Evolutionary conservation across 2,113 vertebrate species (phyloP), one percentile per base, ranked within the genome.

Genomic region (Silurus asotus): DNA sequence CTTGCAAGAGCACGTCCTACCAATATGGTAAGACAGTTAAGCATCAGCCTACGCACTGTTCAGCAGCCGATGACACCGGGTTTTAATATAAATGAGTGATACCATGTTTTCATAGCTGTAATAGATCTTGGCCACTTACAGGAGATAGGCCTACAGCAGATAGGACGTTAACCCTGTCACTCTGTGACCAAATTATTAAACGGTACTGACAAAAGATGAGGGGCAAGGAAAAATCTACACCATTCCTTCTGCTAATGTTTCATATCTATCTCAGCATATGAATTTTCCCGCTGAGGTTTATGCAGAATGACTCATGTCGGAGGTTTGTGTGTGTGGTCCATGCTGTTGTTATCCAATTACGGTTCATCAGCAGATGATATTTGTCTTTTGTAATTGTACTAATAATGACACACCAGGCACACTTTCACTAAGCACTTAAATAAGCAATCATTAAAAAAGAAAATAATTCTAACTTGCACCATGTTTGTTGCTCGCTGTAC

Each of bases 31-130:
- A 58, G 28, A 87, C 59, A 20, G 72, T 64, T 79, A 64, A 70
- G 56, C 62, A 67, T 80, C 70, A 86, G 87, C 83, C 87, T 88
- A 86, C 84, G 90, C 67, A 82, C 88, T 87, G 89, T 91, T 88
- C 88, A 90, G 86, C 85, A 86, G 88, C 82, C 28, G 88, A 69
- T 88, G 90, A 90, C 88, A 88, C 82, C 23, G 67, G 86, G 86
- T 87, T 92, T 93, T 93, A 92, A 92, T 91, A 91, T 89, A 86
- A 86, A 88, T 92, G 93, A 92, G 89, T 89, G 92, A 90, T 92
- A 88, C 80, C 83, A 84, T 88, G 90, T 91, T 91, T 91, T 91
- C 91, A 90, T 90, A 90, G 87, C 86, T 75, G 81, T 84, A 89
- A 90, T 89, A 90, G 90, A 92, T 90, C 87, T 82, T 76, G 76